Conservation (phyloP, 2,888 invertebrate genomes). For the Apotomis betuletana region DNA sequence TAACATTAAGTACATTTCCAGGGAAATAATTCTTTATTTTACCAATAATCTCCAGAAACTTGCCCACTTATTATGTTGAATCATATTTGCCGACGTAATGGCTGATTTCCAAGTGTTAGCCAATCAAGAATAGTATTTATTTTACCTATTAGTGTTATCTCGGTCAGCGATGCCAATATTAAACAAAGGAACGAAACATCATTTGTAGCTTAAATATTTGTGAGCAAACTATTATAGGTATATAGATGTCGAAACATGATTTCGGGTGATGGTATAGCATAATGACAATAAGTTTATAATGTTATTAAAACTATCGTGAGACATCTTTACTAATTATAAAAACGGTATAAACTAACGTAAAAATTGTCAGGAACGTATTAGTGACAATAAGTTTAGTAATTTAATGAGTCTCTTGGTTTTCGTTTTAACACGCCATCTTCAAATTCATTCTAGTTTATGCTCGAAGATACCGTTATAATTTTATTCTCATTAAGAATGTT, state of each 20-base stretch:
- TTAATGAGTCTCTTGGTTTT: no score
- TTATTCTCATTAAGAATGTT: no score
- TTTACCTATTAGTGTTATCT: conserved; percentile 25
- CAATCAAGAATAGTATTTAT: conserved; percentile 22
- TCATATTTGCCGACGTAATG: conserved; percentile 19
- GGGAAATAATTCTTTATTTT: no score
- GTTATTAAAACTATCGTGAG: no score
- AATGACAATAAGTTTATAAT: background rate
- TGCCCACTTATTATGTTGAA: conserved; percentile 20
- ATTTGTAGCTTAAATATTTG: conserved; percentile 3
- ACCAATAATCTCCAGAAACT: conserved; percentile 8
- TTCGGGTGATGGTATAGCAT: background rate
- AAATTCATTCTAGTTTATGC: no score
- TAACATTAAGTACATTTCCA: no score
- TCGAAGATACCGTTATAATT: no score
- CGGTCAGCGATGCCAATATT: background rate
- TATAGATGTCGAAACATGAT: background rate
- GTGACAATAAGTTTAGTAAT: no score
- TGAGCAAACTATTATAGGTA: background rate
- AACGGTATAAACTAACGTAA: no score
- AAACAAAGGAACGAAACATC: conserved; percentile 28
- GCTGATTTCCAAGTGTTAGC: conserved; percentile 20
- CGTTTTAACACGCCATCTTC: no score
- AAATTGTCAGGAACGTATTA: no score
- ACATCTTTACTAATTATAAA: no score